These are phyloP conservation scores for Dromococcyx pavoninus DNA, from an alignment of 2,797 vertebrate species.

Conservation along the genomic window DNA sequence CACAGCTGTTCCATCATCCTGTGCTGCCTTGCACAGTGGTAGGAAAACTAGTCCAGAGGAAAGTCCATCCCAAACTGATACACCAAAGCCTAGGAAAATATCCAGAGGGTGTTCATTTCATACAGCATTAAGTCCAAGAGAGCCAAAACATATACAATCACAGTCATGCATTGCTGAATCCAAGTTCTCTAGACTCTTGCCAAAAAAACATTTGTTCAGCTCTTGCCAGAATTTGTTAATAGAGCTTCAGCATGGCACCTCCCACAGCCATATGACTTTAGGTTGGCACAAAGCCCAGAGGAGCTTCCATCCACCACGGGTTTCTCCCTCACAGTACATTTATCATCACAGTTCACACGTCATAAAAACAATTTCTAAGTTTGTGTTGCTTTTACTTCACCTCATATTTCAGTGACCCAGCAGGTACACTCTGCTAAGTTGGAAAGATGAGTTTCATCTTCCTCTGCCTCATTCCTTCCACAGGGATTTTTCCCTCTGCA, in stretches of 20 bases:
- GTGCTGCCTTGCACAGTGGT: background rate
- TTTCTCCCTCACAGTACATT: background rate
- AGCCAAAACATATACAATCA: background rate
- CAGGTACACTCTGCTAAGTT: background rate
- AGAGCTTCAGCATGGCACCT: background rate
- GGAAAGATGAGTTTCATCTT: background rate
- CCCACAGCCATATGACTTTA: background rate
- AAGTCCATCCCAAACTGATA: accelerated
- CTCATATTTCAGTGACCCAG: background rate
- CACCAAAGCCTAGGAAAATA: background rate
- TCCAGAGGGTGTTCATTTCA: background rate
- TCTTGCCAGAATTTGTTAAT: background rate
- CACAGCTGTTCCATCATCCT: background rate
- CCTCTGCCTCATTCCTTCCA: background rate
- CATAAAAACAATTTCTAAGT: background rate
- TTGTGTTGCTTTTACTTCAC: background rate
- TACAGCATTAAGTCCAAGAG: accelerated
- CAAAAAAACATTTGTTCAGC: background rate
- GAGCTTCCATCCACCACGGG: background rate
- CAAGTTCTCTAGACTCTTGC: background rate
- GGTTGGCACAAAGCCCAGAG: background rate
- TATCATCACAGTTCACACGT: background rate
- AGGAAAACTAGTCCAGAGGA: background rate
- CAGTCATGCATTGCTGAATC: background rate
- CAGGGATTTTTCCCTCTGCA: background rate